Conservation (phyloP, 2,797 vertebrate species). For the Hemibagrus guttatus region DNA sequence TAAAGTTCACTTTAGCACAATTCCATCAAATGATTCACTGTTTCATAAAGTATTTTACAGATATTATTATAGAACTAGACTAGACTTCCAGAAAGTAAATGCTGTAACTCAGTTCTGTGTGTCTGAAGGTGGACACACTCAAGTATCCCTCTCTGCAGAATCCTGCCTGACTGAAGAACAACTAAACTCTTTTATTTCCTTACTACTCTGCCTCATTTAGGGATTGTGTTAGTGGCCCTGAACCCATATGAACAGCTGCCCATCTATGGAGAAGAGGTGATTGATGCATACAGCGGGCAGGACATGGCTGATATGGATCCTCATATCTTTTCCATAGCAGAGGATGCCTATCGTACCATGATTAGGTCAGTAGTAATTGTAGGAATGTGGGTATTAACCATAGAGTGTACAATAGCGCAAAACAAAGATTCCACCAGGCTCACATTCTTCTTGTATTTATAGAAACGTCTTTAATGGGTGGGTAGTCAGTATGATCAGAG, state of each 20-base stretch:
- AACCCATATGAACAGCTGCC: slow-evolving; percentile 80
- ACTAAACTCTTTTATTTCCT: background rate
- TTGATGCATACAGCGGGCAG: slow-evolving; percentile 77
- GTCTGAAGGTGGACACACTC: background rate
- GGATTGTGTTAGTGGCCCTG: slow-evolving; percentile 79
- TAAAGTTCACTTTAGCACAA: slow-evolving; percentile 9
- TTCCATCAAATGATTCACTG: background rate
- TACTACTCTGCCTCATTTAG: slow-evolving; percentile 59
- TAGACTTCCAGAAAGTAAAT: background rate
- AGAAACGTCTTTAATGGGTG: background rate
- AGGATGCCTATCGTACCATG: slow-evolving; percentile 80
- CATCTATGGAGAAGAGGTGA: slow-evolving; percentile 81
- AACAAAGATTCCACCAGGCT: background rate
- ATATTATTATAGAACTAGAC: background rate
- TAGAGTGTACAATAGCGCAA: background rate
- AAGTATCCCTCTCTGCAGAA: background rate
- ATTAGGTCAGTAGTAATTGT: slow-evolving; percentile 70
- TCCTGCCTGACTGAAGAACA: background rate
- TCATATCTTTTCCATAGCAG: slow-evolving; percentile 83
- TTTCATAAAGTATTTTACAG: background rate
- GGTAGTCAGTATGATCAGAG: background rate
- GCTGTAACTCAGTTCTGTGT: background rate
- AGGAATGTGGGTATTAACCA: background rate
- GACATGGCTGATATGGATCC: slow-evolving; percentile 81
- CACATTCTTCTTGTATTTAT: background rate